These are phyloP conservation scores for Peromyscus aztecus DNA, from an alignment of 2,797 vertebrate species.

Conservation along the genomic window DNA sequence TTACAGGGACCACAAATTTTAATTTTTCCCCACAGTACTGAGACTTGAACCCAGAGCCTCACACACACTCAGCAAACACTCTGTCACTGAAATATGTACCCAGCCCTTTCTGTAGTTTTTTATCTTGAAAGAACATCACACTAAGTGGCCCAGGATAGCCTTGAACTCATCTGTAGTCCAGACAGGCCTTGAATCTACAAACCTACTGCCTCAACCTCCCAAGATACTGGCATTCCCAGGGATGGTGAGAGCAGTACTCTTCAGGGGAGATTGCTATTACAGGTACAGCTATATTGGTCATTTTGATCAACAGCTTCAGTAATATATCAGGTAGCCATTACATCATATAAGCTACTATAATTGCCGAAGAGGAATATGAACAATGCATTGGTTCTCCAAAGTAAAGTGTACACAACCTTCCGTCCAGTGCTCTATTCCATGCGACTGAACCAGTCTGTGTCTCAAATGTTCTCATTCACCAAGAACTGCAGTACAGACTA, in stretches of 20 bases:
- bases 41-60: background rate
- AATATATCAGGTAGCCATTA: background rate
- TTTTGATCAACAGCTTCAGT: background rate
- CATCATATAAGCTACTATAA: background rate
- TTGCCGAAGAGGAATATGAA: background rate
- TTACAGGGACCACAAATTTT: background rate
- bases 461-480: background rate
- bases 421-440: background rate
- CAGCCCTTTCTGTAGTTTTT: background rate
- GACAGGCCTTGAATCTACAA: background rate
- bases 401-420: background rate
- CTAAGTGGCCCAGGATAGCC: background rate
- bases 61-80: background rate
- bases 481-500: too few species aligned
- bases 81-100: background rate
- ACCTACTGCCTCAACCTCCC: background rate
- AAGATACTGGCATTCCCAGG: background rate
- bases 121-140: background rate
- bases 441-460: background rate
- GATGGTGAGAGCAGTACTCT: background rate
- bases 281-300: fast-evolving
- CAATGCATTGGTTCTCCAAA: background rate
- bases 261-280: background rate
- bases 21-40: too few species aligned
- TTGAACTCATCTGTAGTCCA: background rate